These are phyloP conservation scores for Cydia fagiglandana DNA, from an alignment of 1,140 invertebrate genomes.

Conservation along the genomic window DNA sequence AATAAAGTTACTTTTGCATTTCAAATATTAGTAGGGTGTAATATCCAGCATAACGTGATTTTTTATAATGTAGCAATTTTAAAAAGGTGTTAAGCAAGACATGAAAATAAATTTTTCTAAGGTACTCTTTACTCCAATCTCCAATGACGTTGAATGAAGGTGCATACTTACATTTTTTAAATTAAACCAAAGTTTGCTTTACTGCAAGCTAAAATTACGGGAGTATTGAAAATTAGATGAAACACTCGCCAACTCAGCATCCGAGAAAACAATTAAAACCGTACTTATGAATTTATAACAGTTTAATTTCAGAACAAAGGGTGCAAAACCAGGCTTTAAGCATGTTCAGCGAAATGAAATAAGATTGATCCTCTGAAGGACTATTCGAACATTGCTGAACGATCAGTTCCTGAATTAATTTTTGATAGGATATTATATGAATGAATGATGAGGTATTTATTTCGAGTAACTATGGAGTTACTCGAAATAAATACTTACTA, in stretches of 20 bases:
- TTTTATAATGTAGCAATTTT: no score
- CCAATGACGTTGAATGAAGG: background rate
- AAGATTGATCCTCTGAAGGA: background rate
- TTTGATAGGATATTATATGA: no score
- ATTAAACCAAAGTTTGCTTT: constrained; percentile 23
- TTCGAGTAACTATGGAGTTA: no score
- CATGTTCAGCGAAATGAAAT: background rate
- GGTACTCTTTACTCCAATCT: background rate
- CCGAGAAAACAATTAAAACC: constrained; percentile 20
- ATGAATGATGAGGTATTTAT: no score
- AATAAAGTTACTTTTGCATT: no score
- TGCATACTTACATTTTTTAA: background rate
- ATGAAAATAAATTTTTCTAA: no score
- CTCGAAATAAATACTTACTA: no score
- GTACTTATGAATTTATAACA: constrained; percentile 28
- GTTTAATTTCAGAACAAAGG: constrained; percentile 28
- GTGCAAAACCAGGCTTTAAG: background rate
- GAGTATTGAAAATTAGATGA: constrained; percentile 24
- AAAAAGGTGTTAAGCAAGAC: no score
- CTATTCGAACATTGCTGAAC: background rate
- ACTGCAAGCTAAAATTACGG: background rate
- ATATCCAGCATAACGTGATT: no score
- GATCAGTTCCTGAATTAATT: no score
- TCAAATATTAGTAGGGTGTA: no score
- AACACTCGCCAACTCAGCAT: constrained; percentile 5